Base-by-base conservation (phyloP, 2,888 invertebrate genomes). In the Colletes collaris region DNA sequence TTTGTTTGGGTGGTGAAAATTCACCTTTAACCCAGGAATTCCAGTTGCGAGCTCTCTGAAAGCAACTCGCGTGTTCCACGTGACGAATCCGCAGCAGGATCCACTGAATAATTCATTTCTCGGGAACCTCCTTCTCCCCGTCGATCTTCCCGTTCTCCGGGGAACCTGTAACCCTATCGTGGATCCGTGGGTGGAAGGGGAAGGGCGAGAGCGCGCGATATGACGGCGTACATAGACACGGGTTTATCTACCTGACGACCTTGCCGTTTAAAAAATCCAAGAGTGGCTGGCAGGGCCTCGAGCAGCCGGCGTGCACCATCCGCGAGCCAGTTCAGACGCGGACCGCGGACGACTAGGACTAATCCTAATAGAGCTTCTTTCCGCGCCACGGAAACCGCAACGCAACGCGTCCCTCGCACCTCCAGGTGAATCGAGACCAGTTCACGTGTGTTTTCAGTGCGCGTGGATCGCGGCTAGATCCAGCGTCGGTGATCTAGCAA, bases 201-300 rank as follows among this genome's bases (percentile, higher is more conserved):
- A 69, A 56, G 64, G 71, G 64, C 40, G 71, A 62, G 71, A 62
- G 67, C 66, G 86, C 71, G 79, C 79, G 79, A 87, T 86, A 87
- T 81, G 85, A 84, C 81, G 88, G 78, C 80, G 81, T 83, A 79
- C 76, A 71, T 76, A 84, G 71, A 82, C 77, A 70, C 79, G 87
- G 87, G 90, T 89, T 90, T 90, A 89, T 89, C 86, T 87, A 89
- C 89, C 89, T 85, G 85, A 77, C 87, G 89, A 89, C 90, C 90
- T 90, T 89, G 89, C 84, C 87, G 84, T 87, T 89, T 83, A 87
- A 85, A 85, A 87, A 89, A 83, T 88, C 87, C 74, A 81, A 81
- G 83, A 82, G 84, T 74, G 85, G 84, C 78, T 79, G 81, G 80
- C 69, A 80, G 82, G 65, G 75, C 81, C 75, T 77, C 77, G 81